These are phyloP conservation scores for Ctenoplectra terminalis DNA, from an alignment of 1,140 invertebrate genomes.

Conservation along the genomic window DNA sequence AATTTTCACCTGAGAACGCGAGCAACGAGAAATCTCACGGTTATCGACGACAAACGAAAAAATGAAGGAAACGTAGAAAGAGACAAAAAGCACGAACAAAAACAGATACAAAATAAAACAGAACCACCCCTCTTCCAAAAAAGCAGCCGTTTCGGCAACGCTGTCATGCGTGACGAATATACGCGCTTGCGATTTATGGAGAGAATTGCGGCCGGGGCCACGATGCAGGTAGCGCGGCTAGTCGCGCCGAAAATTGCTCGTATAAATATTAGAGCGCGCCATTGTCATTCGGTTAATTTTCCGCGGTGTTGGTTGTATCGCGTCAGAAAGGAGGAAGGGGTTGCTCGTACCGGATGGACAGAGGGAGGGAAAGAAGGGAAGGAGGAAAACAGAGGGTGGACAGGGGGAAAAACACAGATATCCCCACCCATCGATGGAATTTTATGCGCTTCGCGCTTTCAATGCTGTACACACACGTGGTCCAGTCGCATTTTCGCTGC, in stretches of 20 bases:
- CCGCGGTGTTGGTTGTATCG: constrained; percentile 59
- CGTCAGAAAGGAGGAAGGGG: constrained; percentile 17
- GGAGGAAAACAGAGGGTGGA: too few species aligned
- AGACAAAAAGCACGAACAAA: too few species aligned
- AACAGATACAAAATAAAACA: not conserved
- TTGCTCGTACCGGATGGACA: not conserved
- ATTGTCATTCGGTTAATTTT: constrained; percentile 78
- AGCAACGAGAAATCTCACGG: not conserved
- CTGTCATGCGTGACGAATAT: constrained; percentile 55
- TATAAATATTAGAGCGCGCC: constrained; percentile 78
- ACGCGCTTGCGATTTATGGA: constrained; percentile 44
- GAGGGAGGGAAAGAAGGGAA: too few species aligned
- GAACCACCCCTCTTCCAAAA: not conserved
- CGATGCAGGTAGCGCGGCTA: constrained; percentile 31
- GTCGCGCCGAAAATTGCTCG: constrained; percentile 75
- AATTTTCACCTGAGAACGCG: not conserved
- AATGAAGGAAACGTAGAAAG: not conserved
- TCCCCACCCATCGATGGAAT: constrained; percentile 64
- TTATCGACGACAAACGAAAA: not conserved
- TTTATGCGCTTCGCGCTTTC: constrained; percentile 71
- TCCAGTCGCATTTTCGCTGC: constrained; percentile 32
- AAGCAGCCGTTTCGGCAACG: constrained; percentile 6
- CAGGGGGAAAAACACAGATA: constrained; percentile 41
- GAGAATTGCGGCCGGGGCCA: constrained; percentile 24
- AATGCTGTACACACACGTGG: constrained; percentile 49